Evolutionary conservation across 1,140 invertebrate species (phyloP).

Genomic region (Wiebesia pumilae): DNA sequence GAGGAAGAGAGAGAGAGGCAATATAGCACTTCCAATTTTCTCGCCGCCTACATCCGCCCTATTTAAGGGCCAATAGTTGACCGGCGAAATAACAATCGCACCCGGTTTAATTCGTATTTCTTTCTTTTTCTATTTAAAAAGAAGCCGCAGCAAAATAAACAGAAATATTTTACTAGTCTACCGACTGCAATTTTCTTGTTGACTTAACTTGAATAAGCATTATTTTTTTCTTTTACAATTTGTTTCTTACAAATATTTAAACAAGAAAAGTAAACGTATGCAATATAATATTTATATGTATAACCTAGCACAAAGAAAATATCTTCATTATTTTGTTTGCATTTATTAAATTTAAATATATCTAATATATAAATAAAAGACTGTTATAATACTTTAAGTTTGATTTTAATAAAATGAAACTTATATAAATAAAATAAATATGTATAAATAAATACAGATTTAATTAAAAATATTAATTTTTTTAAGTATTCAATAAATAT

Average conservation of each 20-base stretch:
- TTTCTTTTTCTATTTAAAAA: constrained; percentile 4
- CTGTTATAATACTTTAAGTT: too few relatives aligned
- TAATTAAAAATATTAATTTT: too few relatives aligned
- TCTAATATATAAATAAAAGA: too few relatives aligned
- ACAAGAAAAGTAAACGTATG: not conserved
- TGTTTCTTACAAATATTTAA: not conserved
- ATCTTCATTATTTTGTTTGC: too few relatives aligned
- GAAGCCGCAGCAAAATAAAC: constrained; percentile 6
- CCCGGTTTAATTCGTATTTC: not conserved
- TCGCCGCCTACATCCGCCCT: constrained; percentile 43
- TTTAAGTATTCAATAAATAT: too few relatives aligned
- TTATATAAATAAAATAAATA: too few relatives aligned
- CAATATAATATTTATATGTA: not conserved
- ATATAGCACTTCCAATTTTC: constrained; percentile 42
- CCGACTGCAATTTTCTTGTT: not conserved
- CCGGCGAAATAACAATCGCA: constrained; percentile 10
- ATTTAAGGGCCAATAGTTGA: constrained; percentile 20
- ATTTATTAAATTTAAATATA: too few relatives aligned
- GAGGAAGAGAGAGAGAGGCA: not conserved
- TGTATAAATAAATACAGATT: too few relatives aligned
- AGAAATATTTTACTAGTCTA: not conserved
- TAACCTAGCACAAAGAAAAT: too few relatives aligned
- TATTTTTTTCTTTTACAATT: not conserved
- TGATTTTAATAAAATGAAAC: too few relatives aligned
- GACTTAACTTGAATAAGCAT: not conserved